These are phyloP conservation scores for human (Homo sapiens) DNA, from an alignment of 2,113 vertebrate species.

Conservation along the genomic window GRCh38 chr19:43812001-43812500, in stretches of 20 bases:
- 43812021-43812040: background rate
- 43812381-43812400: too few relatives aligned
- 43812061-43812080: background rate
- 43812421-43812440: background rate
- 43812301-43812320: background rate
- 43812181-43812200: background rate
- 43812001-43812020: background rate
- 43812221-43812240: too few relatives aligned
- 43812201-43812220: background rate
- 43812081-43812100: background rate
- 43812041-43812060: background rate
- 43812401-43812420: too few relatives aligned
- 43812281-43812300: background rate
- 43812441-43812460: background rate
- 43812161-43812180: background rate
- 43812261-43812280: background rate
- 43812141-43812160: background rate
- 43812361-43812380: too few relatives aligned
- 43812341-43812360: too few relatives aligned
- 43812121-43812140: background rate
- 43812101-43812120: background rate
- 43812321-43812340: background rate
- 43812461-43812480: background rate
- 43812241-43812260: background rate
- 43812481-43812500: background rate